Conservation (phyloP, 1,140 invertebrate genomes). For the Mesaphorura yosii region DNA sequence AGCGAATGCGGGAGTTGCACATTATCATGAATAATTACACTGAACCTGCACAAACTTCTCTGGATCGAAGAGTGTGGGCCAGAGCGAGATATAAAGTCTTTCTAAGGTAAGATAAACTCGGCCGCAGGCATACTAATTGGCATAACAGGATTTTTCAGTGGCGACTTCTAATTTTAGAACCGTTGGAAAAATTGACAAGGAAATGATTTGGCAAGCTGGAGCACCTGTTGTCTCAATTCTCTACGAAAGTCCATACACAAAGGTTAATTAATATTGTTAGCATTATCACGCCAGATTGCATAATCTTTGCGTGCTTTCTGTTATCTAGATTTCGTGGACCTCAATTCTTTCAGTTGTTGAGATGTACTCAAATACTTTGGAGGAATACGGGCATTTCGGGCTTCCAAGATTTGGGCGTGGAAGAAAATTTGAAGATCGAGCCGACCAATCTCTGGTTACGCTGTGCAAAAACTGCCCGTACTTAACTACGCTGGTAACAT, state of each 20-base stretch:
- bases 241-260: constrained; percentile 50
- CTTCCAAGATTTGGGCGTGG: constrained; percentile 48
- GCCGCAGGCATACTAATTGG: not conserved
- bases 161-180: constrained; percentile 20
- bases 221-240: constrained; percentile 55
- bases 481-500: constrained; percentile 49
- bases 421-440: constrained; percentile 50
- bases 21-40: constrained; percentile 64
- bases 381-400: constrained; percentile 49
- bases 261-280: constrained; percentile 37
- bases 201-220: constrained; percentile 45
- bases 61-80: constrained; percentile 24
- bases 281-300: no score
- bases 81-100: constrained; percentile 21
- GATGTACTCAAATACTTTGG: constrained; percentile 45
- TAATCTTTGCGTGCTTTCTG: no score
- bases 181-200: constrained; percentile 34
- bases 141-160: not conserved
- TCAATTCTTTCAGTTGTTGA: constrained; percentile 44
- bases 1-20: constrained; percentile 55
- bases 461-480: constrained; percentile 49
- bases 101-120: constrained; percentile 12
- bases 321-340: constrained; percentile 38
- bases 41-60: constrained; percentile 37
- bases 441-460: constrained; percentile 50